phyloP scores from a whole-genome alignment of 2,888 invertebrate species.

The Alitta virens region DNA sequence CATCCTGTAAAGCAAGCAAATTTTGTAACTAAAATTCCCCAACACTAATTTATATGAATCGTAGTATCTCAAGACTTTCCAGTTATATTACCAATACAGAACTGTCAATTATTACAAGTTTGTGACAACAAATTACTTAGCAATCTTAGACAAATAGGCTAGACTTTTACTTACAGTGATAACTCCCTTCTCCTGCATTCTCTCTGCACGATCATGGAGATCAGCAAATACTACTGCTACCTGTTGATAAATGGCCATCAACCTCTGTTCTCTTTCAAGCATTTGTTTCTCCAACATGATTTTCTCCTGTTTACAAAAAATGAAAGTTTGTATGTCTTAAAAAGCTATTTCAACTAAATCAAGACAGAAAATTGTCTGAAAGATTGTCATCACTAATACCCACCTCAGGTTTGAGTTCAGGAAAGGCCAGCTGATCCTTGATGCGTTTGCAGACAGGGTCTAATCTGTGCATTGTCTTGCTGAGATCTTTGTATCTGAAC shows the following conservation, averaged over 20 bases:
- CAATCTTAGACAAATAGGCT: too few relatives aligned
- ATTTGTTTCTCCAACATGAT: conserved; percentile 69
- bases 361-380: too few relatives aligned
- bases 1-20: conserved; percentile 71
- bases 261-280: conserved; percentile 70
- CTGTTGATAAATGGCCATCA: conserved; percentile 69
- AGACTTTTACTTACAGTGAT: conserved; percentile 54
- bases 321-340: too few relatives aligned
- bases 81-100: too few relatives aligned
- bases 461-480: conserved; percentile 83
- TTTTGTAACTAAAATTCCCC: too few relatives aligned
- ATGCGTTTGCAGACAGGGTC: conserved; percentile 58
- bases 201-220: conserved; percentile 93
- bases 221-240: conserved; percentile 93
- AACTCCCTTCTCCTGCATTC: conserved; percentile 93
- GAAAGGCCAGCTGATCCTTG: conserved; percentile 59
- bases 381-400: too few relatives aligned
- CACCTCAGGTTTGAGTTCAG: conserved; percentile 10
- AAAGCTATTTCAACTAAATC: too few relatives aligned
- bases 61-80: too few relatives aligned
- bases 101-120: too few relatives aligned
- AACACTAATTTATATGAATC: too few relatives aligned
- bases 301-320: conserved; percentile 53
- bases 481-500: conserved; percentile 86
- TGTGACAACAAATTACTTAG: too few relatives aligned